Percentiles rank a stretch among this genome's conserved stretches.
phyloP scores from a whole-genome alignment of 1,140 invertebrate species.

The Epicauta chinensis region DNA sequence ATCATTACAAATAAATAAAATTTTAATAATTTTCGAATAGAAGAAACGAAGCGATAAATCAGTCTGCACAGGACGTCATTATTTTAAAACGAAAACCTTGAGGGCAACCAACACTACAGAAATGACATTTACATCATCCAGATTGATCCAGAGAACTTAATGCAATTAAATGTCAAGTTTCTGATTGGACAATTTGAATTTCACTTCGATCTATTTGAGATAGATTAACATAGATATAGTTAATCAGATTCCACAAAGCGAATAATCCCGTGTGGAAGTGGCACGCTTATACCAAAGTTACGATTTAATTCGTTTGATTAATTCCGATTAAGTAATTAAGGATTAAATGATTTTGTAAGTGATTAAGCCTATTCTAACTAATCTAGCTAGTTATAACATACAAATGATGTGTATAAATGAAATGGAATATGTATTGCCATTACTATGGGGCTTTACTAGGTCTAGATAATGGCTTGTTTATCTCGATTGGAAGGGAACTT shows the following conservation, averaged over 20 bases:
- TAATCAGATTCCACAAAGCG: slow-evolving; percentile 25
- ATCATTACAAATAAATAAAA: slow-evolving; percentile 12
- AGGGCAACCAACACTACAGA: slow-evolving; percentile 13
- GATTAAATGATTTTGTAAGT: slow-evolving; percentile 30
- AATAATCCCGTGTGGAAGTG: slow-evolving; percentile 14
- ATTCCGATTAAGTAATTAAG: slow-evolving; percentile 21
- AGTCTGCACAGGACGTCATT: slow-evolving; percentile 14
- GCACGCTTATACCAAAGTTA: slow-evolving; percentile 9
- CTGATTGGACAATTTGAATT: slow-evolving; percentile 31
- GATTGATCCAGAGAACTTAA: slow-evolving; percentile 23
- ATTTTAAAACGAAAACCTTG: slow-evolving; percentile 4
- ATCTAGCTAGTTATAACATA: too few species aligned
- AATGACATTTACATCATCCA: slow-evolving; percentile 26
- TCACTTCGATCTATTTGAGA: slow-evolving; percentile 30
- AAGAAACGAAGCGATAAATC: slow-evolving; percentile 16
- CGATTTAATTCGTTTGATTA: slow-evolving; percentile 27
- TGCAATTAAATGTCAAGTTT: slow-evolving; percentile 24
- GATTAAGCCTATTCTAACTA: slow-evolving; percentile 19
- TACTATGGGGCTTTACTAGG: slow-evolving; percentile 8
- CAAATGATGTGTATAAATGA: slow-evolving; percentile 7
- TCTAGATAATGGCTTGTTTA: slow-evolving; percentile 20
- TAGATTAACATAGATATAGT: slow-evolving; percentile 31
- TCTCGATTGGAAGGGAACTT: slow-evolving; percentile 12
- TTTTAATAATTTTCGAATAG: slow-evolving; percentile 10
- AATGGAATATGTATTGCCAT: slow-evolving; percentile 7